A percentile compares a stretch with the other conserved stretches of the same genome.
These are phyloP conservation scores for Artemia sinica DNA, from an alignment of 2,888 invertebrate genomes.

Conservation along the genomic window DNA sequence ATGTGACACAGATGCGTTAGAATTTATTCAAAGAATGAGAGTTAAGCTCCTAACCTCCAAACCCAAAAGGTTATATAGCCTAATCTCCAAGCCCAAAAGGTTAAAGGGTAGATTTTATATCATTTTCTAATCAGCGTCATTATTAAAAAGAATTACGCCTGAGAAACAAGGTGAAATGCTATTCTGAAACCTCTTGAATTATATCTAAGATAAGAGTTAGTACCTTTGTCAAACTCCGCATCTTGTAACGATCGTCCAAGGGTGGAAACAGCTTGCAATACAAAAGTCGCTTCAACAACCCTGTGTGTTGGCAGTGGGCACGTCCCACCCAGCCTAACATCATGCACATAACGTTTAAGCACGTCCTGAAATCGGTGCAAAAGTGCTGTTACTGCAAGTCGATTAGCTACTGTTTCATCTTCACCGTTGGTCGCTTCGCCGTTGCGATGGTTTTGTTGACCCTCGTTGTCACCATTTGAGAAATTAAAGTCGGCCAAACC, in stretches of 20 bases:
- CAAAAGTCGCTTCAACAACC: constrained; percentile 86
- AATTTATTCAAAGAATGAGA: too few species aligned
- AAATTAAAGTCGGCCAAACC: constrained; percentile 24
- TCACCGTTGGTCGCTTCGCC: constrained; percentile 32
- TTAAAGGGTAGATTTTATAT: too few species aligned
- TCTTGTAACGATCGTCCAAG: constrained; percentile 79
- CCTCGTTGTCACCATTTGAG: constrained; percentile 10
- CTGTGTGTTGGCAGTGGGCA: constrained; percentile 74
- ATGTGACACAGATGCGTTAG: too few species aligned
- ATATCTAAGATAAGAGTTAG: constrained; percentile 23
- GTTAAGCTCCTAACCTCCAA: too few species aligned
- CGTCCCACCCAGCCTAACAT: constrained; percentile 62
- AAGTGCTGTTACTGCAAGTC: constrained; percentile 64
- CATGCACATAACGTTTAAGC: constrained; percentile 64
- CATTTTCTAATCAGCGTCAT: neutral
- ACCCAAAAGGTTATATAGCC: too few species aligned
- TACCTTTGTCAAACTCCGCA: constrained; percentile 68
- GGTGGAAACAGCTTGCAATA: constrained; percentile 80
- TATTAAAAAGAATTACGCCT: neutral
- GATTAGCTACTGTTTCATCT: constrained; percentile 39
- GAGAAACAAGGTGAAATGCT: constrained; percentile 13
- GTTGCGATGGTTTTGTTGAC: constrained; percentile 47
- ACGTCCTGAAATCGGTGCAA: constrained; percentile 84
- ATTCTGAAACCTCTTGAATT: neutral
- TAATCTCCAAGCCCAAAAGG: too few species aligned